These are phyloP conservation scores for Pachypanchax playfairii DNA, from an alignment of 2,113 vertebrate genomes.

Conservation along the genomic window DNA sequence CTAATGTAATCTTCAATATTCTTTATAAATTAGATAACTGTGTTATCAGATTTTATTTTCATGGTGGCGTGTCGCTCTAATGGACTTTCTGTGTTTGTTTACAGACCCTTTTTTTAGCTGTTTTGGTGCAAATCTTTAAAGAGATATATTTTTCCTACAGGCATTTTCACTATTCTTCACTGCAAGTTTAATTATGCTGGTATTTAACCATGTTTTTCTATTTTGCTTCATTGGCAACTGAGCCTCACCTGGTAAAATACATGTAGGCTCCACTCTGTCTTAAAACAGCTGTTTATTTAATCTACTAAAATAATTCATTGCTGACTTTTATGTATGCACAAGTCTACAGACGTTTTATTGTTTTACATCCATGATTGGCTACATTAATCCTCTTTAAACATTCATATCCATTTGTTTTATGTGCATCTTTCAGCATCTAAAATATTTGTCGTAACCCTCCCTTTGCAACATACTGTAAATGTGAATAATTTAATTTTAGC, in stretches of 20 bases:
- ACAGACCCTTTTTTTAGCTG: constrained; percentile 20
- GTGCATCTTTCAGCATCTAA: not conserved
- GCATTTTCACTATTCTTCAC: constrained; percentile 10
- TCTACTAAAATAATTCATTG: not conserved
- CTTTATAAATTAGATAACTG: too few species aligned
- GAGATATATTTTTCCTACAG: constrained; percentile 4
- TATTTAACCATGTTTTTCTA: not conserved
- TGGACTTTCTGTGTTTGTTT: constrained; percentile 1
- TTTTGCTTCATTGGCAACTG: not conserved
- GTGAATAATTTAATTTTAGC: constrained; percentile 41
- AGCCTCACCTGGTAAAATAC: not conserved
- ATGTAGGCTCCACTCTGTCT: not conserved
- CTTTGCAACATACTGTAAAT: constrained; percentile 9
- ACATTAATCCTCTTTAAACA: not conserved
- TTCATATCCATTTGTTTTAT: not conserved
- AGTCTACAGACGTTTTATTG: not conserved
- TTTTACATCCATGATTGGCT: not conserved
- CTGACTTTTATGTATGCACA: not conserved
- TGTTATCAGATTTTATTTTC: too few species aligned
- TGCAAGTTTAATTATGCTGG: not conserved
- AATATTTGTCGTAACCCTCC: not conserved
- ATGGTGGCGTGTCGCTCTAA: too few species aligned
- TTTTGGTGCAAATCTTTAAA: constrained; percentile 2
- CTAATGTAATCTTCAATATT: constrained; percentile 9
- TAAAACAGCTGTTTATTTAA: not conserved